Evolutionary conservation across 2,113 vertebrate species (phyloP), one percentile per base, ranked within the genome.

Genomic region (Condylura cristata): DNA sequence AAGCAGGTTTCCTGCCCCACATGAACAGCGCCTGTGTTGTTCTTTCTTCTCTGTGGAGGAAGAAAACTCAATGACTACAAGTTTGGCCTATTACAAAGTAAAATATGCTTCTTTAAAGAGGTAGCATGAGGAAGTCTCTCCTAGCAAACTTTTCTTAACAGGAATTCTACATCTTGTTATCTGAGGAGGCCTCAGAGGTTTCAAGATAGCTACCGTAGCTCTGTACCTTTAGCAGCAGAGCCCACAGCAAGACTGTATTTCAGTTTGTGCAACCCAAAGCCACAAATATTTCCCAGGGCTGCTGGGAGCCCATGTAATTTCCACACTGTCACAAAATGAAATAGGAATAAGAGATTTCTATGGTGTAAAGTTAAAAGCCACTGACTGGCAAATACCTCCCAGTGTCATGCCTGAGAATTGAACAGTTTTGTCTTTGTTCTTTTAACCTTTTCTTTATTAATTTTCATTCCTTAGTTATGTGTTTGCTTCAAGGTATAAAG

Each of bases 241-340:
- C 34, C 76, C 44, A 44, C 34, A 26, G 83, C 60, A 20, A 17
- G 39, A n/a, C 48, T 58, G 24, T 2, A 51, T 71, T 86, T 75
- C 65, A 28, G 0, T 24, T 37, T 61, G 34, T 76, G 86, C 60
- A 93, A 96, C 80, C 53, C 32, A 86, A 92, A 84, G 72, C 74
- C 9, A 18, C 89, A 80, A 78, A 80, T 76, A 78, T 26, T 71
- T 53, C 17, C 41, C 39, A 18, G 71, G 63, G 37, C 6, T 70
- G 39, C n/a, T 70, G 30, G 61, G 46, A n/a, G 48, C 22, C 24
- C 1, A 4, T 4, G 34, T 12, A 3, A 34, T 44, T 34, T 71
- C 39, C 61, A 26, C 39, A 10, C 3, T 2, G 5, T 18, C 58
- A 53, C 37, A 66, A 63, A 37, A 39, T 0, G 32, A 87, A 58